Evolutionary conservation across 1,140 invertebrate genomes (phyloP).

Genomic region (Ditylenchus dipsaci): DNA sequence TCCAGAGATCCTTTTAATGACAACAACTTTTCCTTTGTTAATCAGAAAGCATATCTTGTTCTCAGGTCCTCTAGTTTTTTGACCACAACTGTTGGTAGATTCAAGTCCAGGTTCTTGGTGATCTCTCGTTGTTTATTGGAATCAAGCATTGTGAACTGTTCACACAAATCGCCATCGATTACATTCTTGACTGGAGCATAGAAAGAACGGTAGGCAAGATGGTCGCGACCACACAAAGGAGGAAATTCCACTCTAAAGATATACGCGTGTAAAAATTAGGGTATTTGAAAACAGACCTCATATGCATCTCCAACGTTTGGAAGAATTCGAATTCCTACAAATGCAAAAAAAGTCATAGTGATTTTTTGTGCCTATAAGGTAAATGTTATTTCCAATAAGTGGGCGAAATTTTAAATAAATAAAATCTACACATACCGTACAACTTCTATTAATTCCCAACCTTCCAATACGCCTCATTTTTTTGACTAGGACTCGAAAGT

Average conservation of each 20-base stretch:
- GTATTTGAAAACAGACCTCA: slow-evolving; percentile 66
- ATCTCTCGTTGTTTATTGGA: slow-evolving; percentile 87
- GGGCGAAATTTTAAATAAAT: too few relatives aligned
- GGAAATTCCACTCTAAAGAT: slow-evolving; percentile 76
- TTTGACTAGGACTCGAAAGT: too few relatives aligned
- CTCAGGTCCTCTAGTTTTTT: slow-evolving; percentile 89
- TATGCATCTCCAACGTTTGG: slow-evolving; percentile 98
- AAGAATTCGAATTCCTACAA: slow-evolving; percentile 89
- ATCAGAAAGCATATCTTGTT: slow-evolving; percentile 82
- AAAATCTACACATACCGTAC: too few relatives aligned
- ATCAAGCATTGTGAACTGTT: slow-evolving; percentile 95
- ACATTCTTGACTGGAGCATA: slow-evolving; percentile 98
- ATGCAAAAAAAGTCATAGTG: neutral
- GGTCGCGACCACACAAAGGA: slow-evolving; percentile 91
- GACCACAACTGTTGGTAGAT: slow-evolving; percentile 89
- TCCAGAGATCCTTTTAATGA: too few relatives aligned
- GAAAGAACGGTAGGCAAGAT: slow-evolving; percentile 90
- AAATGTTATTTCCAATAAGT: too few relatives aligned
- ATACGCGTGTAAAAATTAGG: too few relatives aligned
- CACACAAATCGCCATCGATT: slow-evolving; percentile 96
- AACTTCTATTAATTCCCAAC: too few relatives aligned
- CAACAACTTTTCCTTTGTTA: too few relatives aligned
- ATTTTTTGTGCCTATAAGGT: too few relatives aligned
- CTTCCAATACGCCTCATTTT: too few relatives aligned
- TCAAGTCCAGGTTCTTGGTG: slow-evolving; percentile 78